A percentile compares a stretch with the other conserved stretches of the same genome.
phyloP scores from a whole-genome alignment of 2,113 vertebrate species.

The Amblyornis subalaris region DNA sequence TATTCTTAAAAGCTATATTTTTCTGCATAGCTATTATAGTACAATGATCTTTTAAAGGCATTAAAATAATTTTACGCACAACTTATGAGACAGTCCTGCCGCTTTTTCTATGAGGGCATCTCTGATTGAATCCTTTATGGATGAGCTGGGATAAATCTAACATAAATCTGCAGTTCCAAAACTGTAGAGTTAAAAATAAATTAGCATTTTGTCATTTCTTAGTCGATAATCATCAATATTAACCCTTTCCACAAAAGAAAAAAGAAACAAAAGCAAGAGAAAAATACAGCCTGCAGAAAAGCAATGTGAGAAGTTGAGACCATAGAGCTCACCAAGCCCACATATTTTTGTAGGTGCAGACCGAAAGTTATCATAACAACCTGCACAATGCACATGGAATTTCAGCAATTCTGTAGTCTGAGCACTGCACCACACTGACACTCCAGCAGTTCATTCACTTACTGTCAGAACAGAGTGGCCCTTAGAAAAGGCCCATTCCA shows the following conservation, averaged over 20 bases:
- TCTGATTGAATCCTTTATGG: not conserved
- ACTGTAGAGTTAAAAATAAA: not conserved
- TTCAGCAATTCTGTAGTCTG: not conserved
- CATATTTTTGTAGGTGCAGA: not conserved
- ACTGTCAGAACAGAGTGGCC: not conserved
- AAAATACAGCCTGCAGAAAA: not conserved
- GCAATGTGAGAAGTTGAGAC: rapidly evolving
- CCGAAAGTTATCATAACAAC: not conserved
- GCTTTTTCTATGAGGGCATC: not conserved
- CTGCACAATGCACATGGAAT: not conserved
- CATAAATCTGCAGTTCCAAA: not conserved
- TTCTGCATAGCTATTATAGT: not conserved
- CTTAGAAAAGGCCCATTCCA: not conserved
- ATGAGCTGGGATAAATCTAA: not conserved
- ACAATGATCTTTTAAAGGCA: not conserved
- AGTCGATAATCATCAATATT: not conserved
- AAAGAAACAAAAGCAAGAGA: not conserved
- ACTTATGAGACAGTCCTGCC: not conserved
- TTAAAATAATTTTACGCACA: not conserved
- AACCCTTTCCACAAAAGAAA: not conserved
- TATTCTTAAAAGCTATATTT: conserved; percentile 6
- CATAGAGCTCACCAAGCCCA: not conserved
- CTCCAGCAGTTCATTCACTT: not conserved
- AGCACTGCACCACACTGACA: not conserved
- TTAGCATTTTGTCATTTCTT: not conserved